Evolutionary conservation across 1,140 invertebrate genomes (phyloP).

Genomic region (Drosophila mojavensis): DNA sequence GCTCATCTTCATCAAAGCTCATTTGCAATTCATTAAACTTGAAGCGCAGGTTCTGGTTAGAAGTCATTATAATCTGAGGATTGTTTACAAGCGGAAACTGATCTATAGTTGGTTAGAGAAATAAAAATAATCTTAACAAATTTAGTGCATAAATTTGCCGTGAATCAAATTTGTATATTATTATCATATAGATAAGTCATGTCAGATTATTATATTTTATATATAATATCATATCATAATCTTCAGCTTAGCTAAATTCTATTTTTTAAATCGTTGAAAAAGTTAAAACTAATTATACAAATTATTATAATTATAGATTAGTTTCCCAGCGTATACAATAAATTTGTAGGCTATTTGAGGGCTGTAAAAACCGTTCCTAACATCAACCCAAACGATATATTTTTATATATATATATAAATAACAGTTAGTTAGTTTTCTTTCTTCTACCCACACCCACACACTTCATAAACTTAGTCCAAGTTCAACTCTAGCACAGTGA

Average conservation of each 20-base stretch:
- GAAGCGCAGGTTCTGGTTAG: conserved; percentile 25
- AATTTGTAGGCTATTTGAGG: conserved; percentile 1
- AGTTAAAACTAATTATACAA: no score
- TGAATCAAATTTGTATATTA: no score
- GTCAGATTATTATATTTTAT: no score
- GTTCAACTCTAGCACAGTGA: conserved; percentile 26
- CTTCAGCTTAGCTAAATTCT: background rate
- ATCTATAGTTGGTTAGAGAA: background rate
- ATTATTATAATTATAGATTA: background rate
- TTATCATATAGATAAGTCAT: no score
- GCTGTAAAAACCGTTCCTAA: conserved; percentile 1
- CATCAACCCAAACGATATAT: background rate
- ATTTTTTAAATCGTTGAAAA: no score
- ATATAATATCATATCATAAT: no score
- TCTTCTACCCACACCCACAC: background rate
- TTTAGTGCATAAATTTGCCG: no score
- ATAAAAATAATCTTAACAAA: no score
- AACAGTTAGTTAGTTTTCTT: background rate
- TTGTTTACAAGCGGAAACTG: conserved; percentile 3
- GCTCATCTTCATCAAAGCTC: no score
- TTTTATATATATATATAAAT: background rate
- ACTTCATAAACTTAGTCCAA: conserved; percentile 23
- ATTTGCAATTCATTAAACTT: conserved; percentile 11
- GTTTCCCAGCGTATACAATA: conserved; percentile 1
- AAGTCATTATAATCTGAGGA: conserved; percentile 1